Evolutionary conservation across 2,113 vertebrate species (phyloP).

Genomic region (Thermophis baileyi): DNA sequence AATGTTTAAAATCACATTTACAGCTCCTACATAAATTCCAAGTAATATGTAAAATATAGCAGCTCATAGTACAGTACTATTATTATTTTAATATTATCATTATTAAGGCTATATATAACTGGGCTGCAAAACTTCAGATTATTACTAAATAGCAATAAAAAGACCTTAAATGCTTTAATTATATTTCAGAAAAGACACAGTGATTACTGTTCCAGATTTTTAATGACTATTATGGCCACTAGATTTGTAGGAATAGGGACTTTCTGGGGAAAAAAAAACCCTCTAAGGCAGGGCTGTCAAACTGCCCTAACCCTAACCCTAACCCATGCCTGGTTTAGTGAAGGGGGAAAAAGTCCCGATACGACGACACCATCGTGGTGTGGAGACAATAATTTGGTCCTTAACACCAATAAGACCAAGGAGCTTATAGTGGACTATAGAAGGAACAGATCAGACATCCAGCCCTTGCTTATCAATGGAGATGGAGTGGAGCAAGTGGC

Average conservation of each 20-base stretch:
- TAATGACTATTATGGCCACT: neutral
- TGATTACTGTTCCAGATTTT: neutral
- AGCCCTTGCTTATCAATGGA: too few relatives aligned
- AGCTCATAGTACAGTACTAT: neutral
- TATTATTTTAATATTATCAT: neutral
- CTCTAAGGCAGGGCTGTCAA: too few relatives aligned
- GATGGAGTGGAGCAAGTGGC: too few relatives aligned
- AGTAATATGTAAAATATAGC: neutral
- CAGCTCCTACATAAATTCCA: neutral
- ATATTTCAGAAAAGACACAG: neutral
- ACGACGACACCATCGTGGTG: too few relatives aligned
- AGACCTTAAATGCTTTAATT: neutral
- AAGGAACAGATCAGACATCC: too few relatives aligned
- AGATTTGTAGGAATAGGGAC: neutral
- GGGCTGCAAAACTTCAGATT: neutral
- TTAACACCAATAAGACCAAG: too few relatives aligned
- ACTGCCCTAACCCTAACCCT: too few relatives aligned
- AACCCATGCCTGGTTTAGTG: too few relatives aligned
- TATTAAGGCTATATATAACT: neutral
- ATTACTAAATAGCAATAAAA: neutral
- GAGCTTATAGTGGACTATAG: too few relatives aligned
- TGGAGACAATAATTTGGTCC: too few relatives aligned
- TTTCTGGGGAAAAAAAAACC: neutral
- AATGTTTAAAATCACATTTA: neutral
- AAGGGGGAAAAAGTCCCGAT: too few relatives aligned